Base-by-base conservation (phyloP, 30 jellyfish, hydroid and myxozoan species). In the Aurelia coerulea region DNA sequence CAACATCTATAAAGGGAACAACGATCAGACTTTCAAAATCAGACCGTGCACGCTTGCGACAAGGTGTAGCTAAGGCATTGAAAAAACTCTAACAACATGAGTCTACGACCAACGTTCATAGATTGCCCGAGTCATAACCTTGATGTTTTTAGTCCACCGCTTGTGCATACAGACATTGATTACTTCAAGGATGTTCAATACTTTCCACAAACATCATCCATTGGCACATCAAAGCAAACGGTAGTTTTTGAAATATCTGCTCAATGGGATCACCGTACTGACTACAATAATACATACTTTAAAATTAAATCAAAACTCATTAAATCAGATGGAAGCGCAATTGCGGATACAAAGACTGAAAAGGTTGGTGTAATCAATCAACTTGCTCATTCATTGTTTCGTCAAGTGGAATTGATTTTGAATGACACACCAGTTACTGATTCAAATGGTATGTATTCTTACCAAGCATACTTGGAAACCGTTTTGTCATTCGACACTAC, bases 381-480 rank as follows among this genome's bases (percentile, higher is more conserved):
- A 19, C 46, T 68, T 9, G 58, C 58, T 2, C 79, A 68, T 6
- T 29, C 79, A 2, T 32, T 68, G 31, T 68, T 50, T 23, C 32
- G 39, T 18, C 79, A 68, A 9, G 39, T 68, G 6, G 79, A 68
- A 7, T 7, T 68, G 60, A 49, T 68, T 29, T 37, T 23, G 52
- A 42, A 73, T 46, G 83, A 73, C 83, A 73, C 69, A 46, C 83
- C 83, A 5, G 70, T 73, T 3, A 73, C 83, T 2, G 83, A 73
- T 10, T 49, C 83, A 7, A 73, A 73, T 53, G 83, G 68, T 5
- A 73, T 73, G 83, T 73, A 73, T 73, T 70, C 69, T 10, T 73
- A 73, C 39, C 83, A 73, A 46, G 42, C 69, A 68, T 68, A 23
- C 39, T 2, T 68, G n/a, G n/a, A n/a, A n/a, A n/a, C n/a, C n/a